phyloP scores from a whole-genome alignment of 2,888 invertebrate species.

The Drosophila basisetae region DNA sequence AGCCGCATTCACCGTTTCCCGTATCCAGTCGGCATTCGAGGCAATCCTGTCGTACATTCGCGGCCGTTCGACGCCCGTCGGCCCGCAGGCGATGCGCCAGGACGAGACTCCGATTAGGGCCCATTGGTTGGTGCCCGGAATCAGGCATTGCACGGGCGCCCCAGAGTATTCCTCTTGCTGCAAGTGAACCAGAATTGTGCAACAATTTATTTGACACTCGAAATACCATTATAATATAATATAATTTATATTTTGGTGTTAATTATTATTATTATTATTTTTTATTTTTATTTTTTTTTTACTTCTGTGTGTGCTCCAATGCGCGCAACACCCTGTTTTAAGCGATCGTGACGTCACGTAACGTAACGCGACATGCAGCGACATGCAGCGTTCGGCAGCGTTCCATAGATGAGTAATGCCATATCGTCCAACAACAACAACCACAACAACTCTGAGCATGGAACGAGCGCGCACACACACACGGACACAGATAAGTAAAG shows the following conservation, averaged over 20 bases:
- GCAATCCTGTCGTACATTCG: constrained; percentile 93
- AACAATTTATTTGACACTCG: neutral
- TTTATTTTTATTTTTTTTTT: neutral
- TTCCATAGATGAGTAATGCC: constrained; percentile 31
- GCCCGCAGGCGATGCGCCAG: constrained; percentile 94
- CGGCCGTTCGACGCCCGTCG: constrained; percentile 91
- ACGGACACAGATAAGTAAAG: constrained; percentile 6
- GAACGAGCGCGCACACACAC: constrained; percentile 30
- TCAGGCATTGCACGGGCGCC: constrained; percentile 93
- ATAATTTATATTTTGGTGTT: neutral
- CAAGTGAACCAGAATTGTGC: constrained; percentile 9
- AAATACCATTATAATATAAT: neutral
- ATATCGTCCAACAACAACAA: constrained; percentile 20
- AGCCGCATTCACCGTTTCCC: constrained; percentile 88
- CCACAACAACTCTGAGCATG: constrained; percentile 26
- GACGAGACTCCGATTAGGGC: constrained; percentile 92
- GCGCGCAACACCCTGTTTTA: constrained; percentile 48
- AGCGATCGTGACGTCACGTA: constrained; percentile 57
- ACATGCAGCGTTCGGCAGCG: constrained; percentile 39
- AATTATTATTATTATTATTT: neutral
- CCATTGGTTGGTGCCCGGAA: constrained; percentile 90
- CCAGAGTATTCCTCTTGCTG: constrained; percentile 96
- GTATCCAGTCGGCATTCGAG: constrained; percentile 94
- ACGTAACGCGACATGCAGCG: constrained; percentile 68
- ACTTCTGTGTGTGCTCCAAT: neutral